These are phyloP conservation scores for Adineta ricciae DNA, from an alignment of 2,888 invertebrate species.

Conservation along the genomic window DNA sequence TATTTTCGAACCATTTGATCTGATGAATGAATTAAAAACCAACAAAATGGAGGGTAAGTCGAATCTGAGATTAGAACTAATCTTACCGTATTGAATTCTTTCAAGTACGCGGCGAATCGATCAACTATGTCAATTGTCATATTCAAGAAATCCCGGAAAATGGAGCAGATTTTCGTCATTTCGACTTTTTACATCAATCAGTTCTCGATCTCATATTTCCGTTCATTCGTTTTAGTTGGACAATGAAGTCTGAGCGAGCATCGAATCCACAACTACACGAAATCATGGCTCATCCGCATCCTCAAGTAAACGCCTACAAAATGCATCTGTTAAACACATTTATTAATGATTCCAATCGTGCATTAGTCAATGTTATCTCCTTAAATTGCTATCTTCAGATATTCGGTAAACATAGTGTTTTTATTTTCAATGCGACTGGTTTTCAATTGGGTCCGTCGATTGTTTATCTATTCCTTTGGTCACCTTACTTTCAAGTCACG, in stretches of 20 bases:
- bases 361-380: constrained; percentile 28
- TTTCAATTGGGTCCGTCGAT: constrained; percentile 33
- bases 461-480: constrained; percentile 32
- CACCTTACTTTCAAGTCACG: constrained; percentile 25
- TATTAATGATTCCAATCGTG: constrained; percentile 24
- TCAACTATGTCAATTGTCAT: constrained; percentile 33
- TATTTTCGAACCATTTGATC: constrained; percentile 29
- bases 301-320: constrained; percentile 28
- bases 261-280: constrained; percentile 12
- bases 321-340: constrained; percentile 26
- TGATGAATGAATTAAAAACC: constrained; percentile 20
- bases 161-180: constrained; percentile 32
- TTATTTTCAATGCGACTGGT: constrained; percentile 33
- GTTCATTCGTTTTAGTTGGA: constrained; percentile 23
- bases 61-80: neutral
- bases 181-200: constrained; percentile 32
- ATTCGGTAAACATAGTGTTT: constrained; percentile 27
- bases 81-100: neutral
- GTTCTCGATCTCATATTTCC: constrained; percentile 17
- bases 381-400: constrained; percentile 28
- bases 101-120: constrained; percentile 26
- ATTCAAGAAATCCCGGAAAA: constrained; percentile 34
- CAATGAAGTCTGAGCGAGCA: constrained; percentile 28
- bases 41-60: neutral
- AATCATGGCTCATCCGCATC: constrained; percentile 23